A percentile compares a stretch with the other conserved stretches of the same genome.
These are phyloP conservation scores for Agrotis ipsilon DNA, from an alignment of 2,888 invertebrate species.

Conservation along the genomic window DNA sequence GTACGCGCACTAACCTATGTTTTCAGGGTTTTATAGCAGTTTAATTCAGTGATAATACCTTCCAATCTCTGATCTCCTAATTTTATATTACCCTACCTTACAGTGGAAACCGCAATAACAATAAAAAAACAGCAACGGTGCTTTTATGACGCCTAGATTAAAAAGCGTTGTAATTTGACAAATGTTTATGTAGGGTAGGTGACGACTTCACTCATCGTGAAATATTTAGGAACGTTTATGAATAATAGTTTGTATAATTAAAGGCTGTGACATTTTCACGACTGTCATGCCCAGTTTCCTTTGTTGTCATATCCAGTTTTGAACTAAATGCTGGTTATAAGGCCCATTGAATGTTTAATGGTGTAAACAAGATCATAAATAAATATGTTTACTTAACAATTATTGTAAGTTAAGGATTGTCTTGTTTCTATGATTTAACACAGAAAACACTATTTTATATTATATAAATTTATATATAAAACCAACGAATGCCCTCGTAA, in stretches of 20 bases:
- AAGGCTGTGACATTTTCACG: conserved; percentile 5
- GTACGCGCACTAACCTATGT: no score
- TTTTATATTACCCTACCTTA: conserved; percentile 10
- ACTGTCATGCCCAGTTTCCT: conserved; percentile 3
- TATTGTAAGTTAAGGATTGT: neutral
- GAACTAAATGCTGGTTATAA: conserved; percentile 1
- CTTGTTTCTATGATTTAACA: no score
- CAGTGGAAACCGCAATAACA: conserved; percentile 34
- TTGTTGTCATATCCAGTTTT: conserved; percentile 21
- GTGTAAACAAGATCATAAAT: conserved; percentile 1
- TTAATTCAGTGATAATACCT: conserved; percentile 25
- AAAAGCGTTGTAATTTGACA: conserved; percentile 28
- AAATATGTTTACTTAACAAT: no score
- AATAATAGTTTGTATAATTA: conserved; percentile 21
- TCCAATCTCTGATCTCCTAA: neutral
- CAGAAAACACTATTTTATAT: neutral
- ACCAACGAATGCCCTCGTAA: no score
- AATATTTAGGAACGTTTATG: conserved; percentile 25
- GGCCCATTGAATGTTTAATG: neutral
- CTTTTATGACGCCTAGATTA: conserved; percentile 29
- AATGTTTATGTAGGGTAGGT: conserved; percentile 19
- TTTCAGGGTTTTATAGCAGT: neutral
- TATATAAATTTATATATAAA: no score
- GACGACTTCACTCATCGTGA: conserved; percentile 18
- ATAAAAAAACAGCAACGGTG: conserved; percentile 35